phyloP scores from a whole-genome alignment of 2,113 vertebrate genomes.

The Aviceda subcristata region DNA sequence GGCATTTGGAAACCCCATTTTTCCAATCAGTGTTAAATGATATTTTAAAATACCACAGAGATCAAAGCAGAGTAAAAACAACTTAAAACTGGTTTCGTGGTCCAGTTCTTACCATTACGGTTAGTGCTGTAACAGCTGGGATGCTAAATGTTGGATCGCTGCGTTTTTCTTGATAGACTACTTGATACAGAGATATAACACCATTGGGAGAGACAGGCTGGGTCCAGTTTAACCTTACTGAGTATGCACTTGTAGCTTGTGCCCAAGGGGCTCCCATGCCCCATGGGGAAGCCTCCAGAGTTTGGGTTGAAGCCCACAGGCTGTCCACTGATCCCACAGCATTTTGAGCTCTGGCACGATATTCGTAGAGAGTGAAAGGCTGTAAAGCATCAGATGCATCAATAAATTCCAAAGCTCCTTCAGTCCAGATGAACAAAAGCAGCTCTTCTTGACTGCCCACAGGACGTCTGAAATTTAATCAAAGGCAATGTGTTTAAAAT shows the following conservation, averaged over 20 bases:
- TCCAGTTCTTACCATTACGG: conserved; percentile 79
- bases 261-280: conserved; percentile 74
- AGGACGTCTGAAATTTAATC: conserved; percentile 75
- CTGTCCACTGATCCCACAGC: conserved; percentile 80
- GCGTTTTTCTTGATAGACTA: conserved; percentile 79
- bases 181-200: conserved; percentile 78
- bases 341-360: conserved; percentile 79
- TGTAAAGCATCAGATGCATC: conserved; percentile 76
- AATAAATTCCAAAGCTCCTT: conserved; percentile 81
- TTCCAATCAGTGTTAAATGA: neutral
- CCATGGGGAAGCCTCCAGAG: conserved; percentile 80
- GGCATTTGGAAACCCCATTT: neutral
- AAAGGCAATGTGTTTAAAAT: neutral
- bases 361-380: conserved; percentile 85
- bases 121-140: conserved; percentile 77
- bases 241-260: conserved; percentile 79
- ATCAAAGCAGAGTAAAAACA: neutral
- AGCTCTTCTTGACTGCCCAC: conserved; percentile 75
- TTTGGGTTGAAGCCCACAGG: conserved; percentile 76
- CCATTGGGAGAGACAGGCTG: conserved; percentile 82
- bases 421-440: conserved; percentile 83
- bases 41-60: neutral
- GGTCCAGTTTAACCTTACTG: conserved; percentile 82
- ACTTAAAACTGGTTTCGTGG: neutral
- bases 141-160: conserved; percentile 74